Evolutionary conservation across 2,888 invertebrate species (phyloP).

Genomic region (Gnatocerus cornutus): DNA sequence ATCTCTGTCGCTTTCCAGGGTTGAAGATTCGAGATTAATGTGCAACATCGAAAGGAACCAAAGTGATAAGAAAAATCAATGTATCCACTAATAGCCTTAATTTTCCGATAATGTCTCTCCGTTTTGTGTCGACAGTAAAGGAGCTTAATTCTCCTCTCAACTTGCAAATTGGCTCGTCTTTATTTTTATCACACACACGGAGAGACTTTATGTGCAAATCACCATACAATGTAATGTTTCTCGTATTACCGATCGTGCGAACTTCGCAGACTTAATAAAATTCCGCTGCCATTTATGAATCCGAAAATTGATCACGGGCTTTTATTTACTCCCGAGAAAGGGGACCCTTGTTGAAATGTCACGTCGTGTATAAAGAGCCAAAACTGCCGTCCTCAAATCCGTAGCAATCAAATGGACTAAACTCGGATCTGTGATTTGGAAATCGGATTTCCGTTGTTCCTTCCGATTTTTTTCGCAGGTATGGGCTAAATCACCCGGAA

Average conservation of each 20-base stretch:
- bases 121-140: conserved; percentile 25
- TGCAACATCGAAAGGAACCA: conserved; percentile 24
- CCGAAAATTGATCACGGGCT: conserved; percentile 18
- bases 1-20: conserved; percentile 21
- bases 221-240: too few relatives aligned
- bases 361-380: conserved; percentile 34
- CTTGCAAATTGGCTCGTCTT: conserved; percentile 32
- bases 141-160: conserved; percentile 31
- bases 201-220: conserved; percentile 9
- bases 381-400: conserved; percentile 29
- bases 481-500: conserved; percentile 20
- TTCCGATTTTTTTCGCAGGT: conserved; percentile 17
- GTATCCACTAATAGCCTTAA: conserved; percentile 54
- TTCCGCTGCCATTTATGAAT: not conserved
- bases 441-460: conserved; percentile 33
- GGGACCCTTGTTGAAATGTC: conserved; percentile 22
- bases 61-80: conserved; percentile 55
- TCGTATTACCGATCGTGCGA: too few relatives aligned
- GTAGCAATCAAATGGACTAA: conserved; percentile 34
- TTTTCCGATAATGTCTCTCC: conserved; percentile 49
- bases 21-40: conserved; percentile 42
- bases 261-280: too few relatives aligned
- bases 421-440: conserved; percentile 29
- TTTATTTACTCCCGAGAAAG: conserved; percentile 15
- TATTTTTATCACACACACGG: conserved; percentile 33